Base-by-base conservation (phyloP, 2,797 vertebrate species). In the Cirrhinus mrigala region DNA sequence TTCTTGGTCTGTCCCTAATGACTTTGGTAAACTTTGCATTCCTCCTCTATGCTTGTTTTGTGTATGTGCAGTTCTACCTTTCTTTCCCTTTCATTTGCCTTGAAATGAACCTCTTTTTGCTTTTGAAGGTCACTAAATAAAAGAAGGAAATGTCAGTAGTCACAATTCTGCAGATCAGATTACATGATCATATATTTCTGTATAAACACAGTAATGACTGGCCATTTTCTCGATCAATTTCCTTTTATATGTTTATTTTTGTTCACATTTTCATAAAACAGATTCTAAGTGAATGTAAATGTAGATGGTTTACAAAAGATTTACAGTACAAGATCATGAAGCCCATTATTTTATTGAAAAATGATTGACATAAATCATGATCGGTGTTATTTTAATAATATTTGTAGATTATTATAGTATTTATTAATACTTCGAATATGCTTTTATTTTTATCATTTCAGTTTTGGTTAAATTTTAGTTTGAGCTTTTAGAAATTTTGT, bases 1-100 rank as follows among this genome's bases (percentile, higher is more conserved):
- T 98, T 97, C 97, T 98, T 94, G 97, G 97, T 97, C 97, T 99
- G 98, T 98, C 97, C 96, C 96, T 98, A 96, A 96, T 97, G 95
- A 97, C 95, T 88, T 97, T 96, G 98, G 98, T 99, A 99, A 99
- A 98, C 96, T 92, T 93, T 90, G 85, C 89, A 83, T 93, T 96
- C 94, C 96, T 95, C 94, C 93, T 96, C 91, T 54, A 56, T 24
- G 69, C 79, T 68, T 54, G 24, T 78, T 58, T 11, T 78, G 18
- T 52, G 89, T 86, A 80, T 89, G 87, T 87, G 90, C 52, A 74
- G 77, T 56, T 91, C 90, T 77, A 8, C 11, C 44, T 91, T 78
- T 91, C 87, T 89, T 85, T 90, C 70, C 89, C 48, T 88, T 83
- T 88, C 85, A 80, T 89, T 70, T 84, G 15, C 44, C 50, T 73